These are phyloP conservation scores for Pocillopora grandis DNA, from an alignment of 92 coral and sea anemone species.

Conservation along the genomic window DNA sequence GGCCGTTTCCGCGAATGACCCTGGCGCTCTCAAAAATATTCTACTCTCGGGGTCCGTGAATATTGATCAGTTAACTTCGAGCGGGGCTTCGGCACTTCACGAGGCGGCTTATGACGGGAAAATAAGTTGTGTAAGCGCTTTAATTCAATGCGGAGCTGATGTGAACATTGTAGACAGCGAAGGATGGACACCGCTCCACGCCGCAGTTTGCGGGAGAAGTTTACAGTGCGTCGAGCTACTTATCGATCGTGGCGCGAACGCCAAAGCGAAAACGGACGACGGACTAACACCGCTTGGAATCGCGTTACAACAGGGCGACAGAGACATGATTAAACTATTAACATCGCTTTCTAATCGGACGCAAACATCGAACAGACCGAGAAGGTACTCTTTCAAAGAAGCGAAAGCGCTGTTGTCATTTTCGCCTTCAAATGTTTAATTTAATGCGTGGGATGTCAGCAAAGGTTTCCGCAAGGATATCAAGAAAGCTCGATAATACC, in stretches of 20 bases:
- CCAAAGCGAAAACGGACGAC: conserved; percentile 74
- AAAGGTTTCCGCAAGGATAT: neutral
- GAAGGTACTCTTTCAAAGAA: conserved; percentile 25
- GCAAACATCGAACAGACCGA: conserved; percentile 22
- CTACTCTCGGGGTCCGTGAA: conserved; percentile 84
- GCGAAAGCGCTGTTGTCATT: conserved; percentile 30
- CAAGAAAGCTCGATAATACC: neutral
- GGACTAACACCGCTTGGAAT: conserved; percentile 80
- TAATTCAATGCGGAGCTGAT: conserved; percentile 82
- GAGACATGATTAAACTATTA: conserved; percentile 74
- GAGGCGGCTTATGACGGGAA: conserved; percentile 91
- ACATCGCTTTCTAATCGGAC: conserved; percentile 44
- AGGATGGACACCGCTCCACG: conserved; percentile 92
- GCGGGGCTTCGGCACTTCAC: conserved; percentile 87
- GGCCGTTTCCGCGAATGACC: conserved; percentile 82
- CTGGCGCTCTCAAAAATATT: conserved; percentile 70
- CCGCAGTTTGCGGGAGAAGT: conserved; percentile 88
- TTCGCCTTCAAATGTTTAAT: conserved; percentile 14
- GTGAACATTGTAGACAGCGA: conserved; percentile 70
- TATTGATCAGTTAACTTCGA: conserved; percentile 72
- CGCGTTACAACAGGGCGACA: conserved; percentile 82
- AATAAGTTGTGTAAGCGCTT: conserved; percentile 59
- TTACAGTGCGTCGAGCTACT: conserved; percentile 66
- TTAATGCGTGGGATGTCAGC: conserved; percentile 21
- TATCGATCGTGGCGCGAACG: conserved; percentile 71